Percentiles rank a stretch among this genome's conserved stretches.
These are phyloP conservation scores for Polyodon spathula DNA, from an alignment of 2,113 vertebrate species.

Conservation along the genomic window DNA sequence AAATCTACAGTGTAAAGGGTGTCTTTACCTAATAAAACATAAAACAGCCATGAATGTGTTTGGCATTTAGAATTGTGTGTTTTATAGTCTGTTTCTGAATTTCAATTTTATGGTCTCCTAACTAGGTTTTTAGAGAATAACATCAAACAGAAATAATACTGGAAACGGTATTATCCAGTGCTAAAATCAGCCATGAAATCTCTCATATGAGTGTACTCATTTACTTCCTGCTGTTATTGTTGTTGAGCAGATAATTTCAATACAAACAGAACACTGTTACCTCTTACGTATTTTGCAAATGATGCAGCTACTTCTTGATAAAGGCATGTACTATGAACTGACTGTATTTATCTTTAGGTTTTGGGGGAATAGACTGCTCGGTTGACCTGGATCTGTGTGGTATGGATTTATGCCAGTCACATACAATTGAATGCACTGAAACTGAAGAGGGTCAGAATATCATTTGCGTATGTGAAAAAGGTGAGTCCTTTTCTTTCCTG, in stretches of 20 bases:
- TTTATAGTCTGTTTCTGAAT: conserved; percentile 17
- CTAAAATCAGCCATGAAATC: too few species aligned
- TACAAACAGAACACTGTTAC: too few species aligned
- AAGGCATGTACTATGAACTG: too few species aligned
- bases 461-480: conserved; percentile 40
- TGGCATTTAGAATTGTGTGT: conserved; percentile 16
- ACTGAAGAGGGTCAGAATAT: conserved; percentile 42
- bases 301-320: too few species aligned
- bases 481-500: conserved; percentile 21
- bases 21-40: conserved; percentile 44
- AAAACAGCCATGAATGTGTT: conserved; percentile 31
- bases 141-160: too few species aligned
- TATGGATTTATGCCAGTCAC: conserved; percentile 41
- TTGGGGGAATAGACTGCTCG: conserved; percentile 45
- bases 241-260: too few species aligned
- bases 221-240: too few species aligned
- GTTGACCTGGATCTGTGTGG: conserved; percentile 46
- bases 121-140: conserved; percentile 7
- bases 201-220: too few species aligned
- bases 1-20: conserved; percentile 48
- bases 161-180: too few species aligned
- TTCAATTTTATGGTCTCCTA: conserved; percentile 14
- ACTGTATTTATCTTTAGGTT: conserved; percentile 34
- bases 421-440: conserved; percentile 38
- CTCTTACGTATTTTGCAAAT: too few species aligned